Base-by-base conservation (phyloP, 2,113 vertebrate genomes). In the Lophochroa leadbeateri region DNA sequence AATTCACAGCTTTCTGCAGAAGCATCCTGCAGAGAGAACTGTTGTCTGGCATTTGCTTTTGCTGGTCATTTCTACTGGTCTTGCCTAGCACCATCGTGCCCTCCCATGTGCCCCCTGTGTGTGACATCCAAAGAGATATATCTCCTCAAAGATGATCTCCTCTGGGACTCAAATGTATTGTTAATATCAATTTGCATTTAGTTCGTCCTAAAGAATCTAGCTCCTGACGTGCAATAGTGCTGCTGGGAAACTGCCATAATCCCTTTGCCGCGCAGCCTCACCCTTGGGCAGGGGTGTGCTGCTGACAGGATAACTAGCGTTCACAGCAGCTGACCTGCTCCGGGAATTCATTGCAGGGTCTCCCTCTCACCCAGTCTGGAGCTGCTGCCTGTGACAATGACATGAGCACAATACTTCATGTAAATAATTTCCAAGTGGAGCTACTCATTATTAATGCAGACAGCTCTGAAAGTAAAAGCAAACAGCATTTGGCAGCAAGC, bases 381-480 rank as follows among this genome's bases (percentile, higher is more conserved):
- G 87, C 60, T 70, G 37, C 90, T 53, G 77, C 11, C 65, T 29
- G 33, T 21, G 57, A 49, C 47, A 49, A 35, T 20, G 58, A 75
- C 31, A 81, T 4, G 35, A 79, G 47, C 43, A 49, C 57, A 76
- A 52, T 39, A 33, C 24, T 57, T 79, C 35, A 55, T 21, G 58
- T 31, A 82, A 92, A 82, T n/a, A 18, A 76, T 76, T 80, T 85
- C 67, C 57, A 76, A 84, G 74, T 18, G 65, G 78, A 93, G 81
- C 47, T 69, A 44, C 61, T 92, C 9, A 3, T 78, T 78, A 77
- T 88, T 76, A 85, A 82, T 52, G 49, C 63, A 95, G 82, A 60
- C 67, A 80, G 52, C 65, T 93, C 78, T 82, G 85, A 92, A 94
- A 94, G 82, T 33, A 88, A 95, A 93, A 94, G 82, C 67, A 87